Base-by-base conservation (phyloP, 2,888 invertebrate genomes). In the Stenoptilia bipunctidactyla region DNA sequence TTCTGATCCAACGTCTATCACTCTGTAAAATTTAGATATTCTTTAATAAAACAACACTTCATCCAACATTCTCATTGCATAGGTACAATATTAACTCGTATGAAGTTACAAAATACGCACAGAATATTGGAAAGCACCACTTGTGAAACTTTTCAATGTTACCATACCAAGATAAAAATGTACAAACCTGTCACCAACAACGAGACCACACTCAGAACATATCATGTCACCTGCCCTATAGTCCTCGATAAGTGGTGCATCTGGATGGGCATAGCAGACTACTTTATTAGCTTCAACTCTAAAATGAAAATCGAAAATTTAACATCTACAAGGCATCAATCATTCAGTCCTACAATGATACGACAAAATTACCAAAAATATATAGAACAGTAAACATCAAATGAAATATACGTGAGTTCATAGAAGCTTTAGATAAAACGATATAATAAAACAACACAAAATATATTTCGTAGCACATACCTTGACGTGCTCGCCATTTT, bases 1-100 rank as follows among this genome's bases (percentile, higher is more conserved):
- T 77, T 99, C 99, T 2, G 98, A 98, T 27, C 99, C 98, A n/a
- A 99, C 99, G 79, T 99, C 99, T 50, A 99, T 97, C 1, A 99
- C 97, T 66, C 98, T 96, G 70, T 42, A 61, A 65, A n/a, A n/a
- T n/a, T n/a, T n/a, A n/a, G n/a, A n/a, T n/a, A n/a, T n/a, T n/a
- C n/a, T n/a, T n/a, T n/a, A n/a, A n/a, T n/a, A n/a, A n/a, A n/a
- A n/a, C n/a, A n/a, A n/a, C n/a, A n/a, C n/a, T n/a, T n/a, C n/a
- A n/a, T n/a, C n/a, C n/a, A n/a, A n/a, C n/a, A n/a, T n/a, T n/a
- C n/a, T n/a, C n/a, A n/a, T n/a, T n/a, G n/a, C n/a, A n/a, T n/a
- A n/a, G n/a, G n/a, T n/a, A n/a, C n/a, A n/a, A n/a, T n/a, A n/a
- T n/a, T n/a, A n/a, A 20, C 8, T n/a, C 30, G 30, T 30, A 8